Conservation (phyloP, 2,113 vertebrate species). For the Sorex araneus region DNA sequence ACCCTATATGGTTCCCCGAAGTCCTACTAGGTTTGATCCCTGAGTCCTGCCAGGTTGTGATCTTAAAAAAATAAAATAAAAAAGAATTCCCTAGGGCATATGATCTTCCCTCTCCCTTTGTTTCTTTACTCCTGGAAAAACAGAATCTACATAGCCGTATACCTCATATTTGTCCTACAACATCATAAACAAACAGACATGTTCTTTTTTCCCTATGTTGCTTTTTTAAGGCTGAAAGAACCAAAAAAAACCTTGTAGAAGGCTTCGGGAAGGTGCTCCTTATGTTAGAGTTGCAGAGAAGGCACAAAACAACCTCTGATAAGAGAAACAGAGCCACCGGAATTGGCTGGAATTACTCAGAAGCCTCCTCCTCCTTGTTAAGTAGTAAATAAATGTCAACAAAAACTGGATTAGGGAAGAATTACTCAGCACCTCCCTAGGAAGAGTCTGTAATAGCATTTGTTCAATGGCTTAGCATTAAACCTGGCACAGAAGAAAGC, state of each 20-base stretch:
- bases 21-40: no score
- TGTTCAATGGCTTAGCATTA: background rate
- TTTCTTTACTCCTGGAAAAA: background rate
- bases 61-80: background rate
- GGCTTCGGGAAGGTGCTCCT: background rate
- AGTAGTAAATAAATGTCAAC: background rate
- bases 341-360: constrained; percentile 5
- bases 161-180: background rate
- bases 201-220: background rate
- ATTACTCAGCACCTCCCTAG: background rate
- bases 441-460: background rate
- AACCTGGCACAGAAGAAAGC: constrained; percentile 40
- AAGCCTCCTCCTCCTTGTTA: constrained; percentile 21
- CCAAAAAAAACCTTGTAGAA: constrained; percentile 2
- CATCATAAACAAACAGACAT: background rate
- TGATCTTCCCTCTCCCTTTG: background rate
- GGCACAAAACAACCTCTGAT: background rate
- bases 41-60: no score
- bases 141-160: background rate
- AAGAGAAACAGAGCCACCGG: background rate
- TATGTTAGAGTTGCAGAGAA: background rate
- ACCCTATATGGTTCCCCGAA: no score
- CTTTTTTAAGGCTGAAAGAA: background rate
- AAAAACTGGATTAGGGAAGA: background rate
- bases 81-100: background rate